phyloP scores from a whole-genome alignment of 2,113 vertebrate genomes.

The Campylorhamphus procurvoides region DNA sequence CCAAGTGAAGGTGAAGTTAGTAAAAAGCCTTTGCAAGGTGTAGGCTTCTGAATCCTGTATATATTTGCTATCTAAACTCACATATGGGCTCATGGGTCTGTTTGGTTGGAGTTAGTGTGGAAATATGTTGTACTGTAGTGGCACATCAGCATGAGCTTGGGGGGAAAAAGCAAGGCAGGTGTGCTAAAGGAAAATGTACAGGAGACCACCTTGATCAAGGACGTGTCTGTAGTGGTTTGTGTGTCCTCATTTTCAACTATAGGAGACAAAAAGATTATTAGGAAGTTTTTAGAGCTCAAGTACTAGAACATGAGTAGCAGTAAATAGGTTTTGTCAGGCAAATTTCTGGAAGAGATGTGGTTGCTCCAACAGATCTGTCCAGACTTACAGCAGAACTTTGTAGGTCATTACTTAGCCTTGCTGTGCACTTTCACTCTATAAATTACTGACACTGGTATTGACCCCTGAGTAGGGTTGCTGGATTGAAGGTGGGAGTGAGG shows the following conservation, averaged over 20 bases:
- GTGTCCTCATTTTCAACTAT: background rate
- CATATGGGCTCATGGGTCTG: background rate
- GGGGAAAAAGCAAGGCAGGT: background rate
- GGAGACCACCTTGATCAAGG: background rate
- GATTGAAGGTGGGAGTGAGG: background rate
- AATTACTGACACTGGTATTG: rapidly evolving
- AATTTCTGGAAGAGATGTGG: background rate
- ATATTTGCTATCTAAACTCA: background rate
- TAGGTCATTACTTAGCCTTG: background rate
- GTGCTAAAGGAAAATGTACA: background rate
- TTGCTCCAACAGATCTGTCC: background rate
- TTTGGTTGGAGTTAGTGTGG: background rate
- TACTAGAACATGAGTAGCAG: background rate
- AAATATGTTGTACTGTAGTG: rapidly evolving
- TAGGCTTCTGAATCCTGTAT: background rate
- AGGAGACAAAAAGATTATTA: background rate
- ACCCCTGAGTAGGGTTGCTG: background rate
- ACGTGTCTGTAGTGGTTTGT: background rate
- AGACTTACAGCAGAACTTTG: background rate
- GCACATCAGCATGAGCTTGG: background rate
- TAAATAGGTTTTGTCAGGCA: background rate
- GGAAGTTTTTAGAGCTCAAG: background rate
- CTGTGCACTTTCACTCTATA: background rate
- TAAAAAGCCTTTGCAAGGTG: background rate
- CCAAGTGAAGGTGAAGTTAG: background rate